Evolutionary conservation across 2,888 invertebrate species (phyloP), one percentile per base, ranked within the genome.

Genomic region (Caenorhabditis sp.): DNA sequence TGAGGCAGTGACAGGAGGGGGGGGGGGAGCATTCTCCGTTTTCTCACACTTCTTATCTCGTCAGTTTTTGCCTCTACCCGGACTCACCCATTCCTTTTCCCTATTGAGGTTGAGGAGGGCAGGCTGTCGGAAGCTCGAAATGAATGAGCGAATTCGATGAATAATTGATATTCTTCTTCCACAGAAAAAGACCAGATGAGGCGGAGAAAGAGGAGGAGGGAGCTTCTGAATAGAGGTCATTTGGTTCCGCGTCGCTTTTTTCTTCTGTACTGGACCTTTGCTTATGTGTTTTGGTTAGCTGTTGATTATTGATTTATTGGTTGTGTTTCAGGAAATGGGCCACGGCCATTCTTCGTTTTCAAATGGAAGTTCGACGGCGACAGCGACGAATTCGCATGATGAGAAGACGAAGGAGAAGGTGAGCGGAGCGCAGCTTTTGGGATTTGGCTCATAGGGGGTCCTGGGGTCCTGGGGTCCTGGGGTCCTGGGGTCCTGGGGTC

Each of bases 101-200:
- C n/a, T n/a, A n/a, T n/a, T n/a, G n/a, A 4, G 20, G 28, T 24
- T 47, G 47, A 65, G 37, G 55, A 65, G 47, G 13, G 13, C 13
- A 11, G 40, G 13, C 6, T 13, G 40, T 13, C 32, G 32, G 32
- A 32, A 32, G 9, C 9, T 4, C 18, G 53, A 76, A 67, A 76
- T 76, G 76, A 76, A 76, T 76, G 76, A 67, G 76, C 67, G 76
- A 76, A 76, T 76, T 67, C 67, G n/a, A 67, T 76, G 76, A 76
- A 76, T 76, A 76, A 76, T 61, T 61, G 67, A 76, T 76, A 32
- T 40, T 8, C 18, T 28, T 37, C 40, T 22, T 32, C 32, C 32
- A 32, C n/a, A n/a, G n/a, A n/a, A n/a, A n/a, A n/a, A n/a, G n/a
- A n/a, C n/a, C n/a, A n/a, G n/a, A n/a, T n/a, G n/a, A n/a, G n/a